Evolutionary conservation across 2,888 invertebrate species (phyloP).

Genomic region (Tuta absoluta): DNA sequence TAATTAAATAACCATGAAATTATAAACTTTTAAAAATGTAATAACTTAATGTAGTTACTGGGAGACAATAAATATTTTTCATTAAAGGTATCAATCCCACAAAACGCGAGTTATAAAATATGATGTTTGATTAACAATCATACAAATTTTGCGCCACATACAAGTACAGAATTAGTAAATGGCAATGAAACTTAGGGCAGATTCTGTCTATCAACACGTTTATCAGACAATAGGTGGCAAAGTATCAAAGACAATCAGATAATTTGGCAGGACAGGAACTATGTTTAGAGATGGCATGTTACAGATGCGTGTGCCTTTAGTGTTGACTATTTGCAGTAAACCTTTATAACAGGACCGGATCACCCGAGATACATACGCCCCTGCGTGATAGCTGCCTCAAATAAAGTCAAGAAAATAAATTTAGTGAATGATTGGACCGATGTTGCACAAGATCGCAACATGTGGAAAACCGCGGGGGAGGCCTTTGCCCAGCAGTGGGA

Average conservation of each 20-base stretch:
- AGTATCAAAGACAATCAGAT: conserved; percentile 29
- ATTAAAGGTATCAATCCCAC: too few species aligned
- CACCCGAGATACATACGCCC: not conserved
- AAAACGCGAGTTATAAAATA: too few species aligned
- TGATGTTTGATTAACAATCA: not conserved
- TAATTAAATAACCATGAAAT: too few species aligned
- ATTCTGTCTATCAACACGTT: not conserved
- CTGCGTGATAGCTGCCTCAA: too few species aligned
- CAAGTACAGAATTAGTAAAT: not conserved
- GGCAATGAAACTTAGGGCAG: not conserved
- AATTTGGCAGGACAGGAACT: conserved; percentile 8
- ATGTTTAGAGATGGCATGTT: conserved; percentile 23
- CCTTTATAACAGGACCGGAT: not conserved
- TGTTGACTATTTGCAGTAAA: conserved; percentile 1
- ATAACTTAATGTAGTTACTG: too few species aligned
- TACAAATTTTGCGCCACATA: not conserved
- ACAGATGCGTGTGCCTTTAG: not conserved
- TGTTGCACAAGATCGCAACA: too few species aligned
- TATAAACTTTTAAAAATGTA: too few species aligned
- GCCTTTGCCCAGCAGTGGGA: too few species aligned
- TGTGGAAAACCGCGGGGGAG: too few species aligned
- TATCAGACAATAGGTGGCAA: not conserved
- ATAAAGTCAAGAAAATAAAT: too few species aligned
- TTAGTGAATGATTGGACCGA: too few species aligned
- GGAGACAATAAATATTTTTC: too few species aligned